Base-by-base conservation (phyloP, 2,113 vertebrate species). In the Nasalis larvatus region DNA sequence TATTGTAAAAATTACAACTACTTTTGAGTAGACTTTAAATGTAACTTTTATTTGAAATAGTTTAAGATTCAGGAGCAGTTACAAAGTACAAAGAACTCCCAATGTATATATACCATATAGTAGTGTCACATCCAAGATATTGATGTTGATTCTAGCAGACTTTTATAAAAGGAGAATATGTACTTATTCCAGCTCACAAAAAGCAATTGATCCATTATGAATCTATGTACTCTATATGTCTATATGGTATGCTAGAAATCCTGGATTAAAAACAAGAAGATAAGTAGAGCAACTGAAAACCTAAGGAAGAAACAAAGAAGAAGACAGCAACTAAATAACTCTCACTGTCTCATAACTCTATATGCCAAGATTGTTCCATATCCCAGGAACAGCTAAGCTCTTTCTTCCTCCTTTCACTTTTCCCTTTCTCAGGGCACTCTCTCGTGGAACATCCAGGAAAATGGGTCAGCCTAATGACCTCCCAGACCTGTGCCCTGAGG, bases 341-440 rank as follows among this genome's bases (percentile, higher is more conserved):
- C 3, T 76, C 42, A 20, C 30, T 17, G 12, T 35, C 13, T 84
- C 9, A 25, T 63, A 9, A 45, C 71, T 82, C 3, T 49, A 13
- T 9, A 8, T 54, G 37, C 4, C 42, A 91, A 68, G 4, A 27
- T 4, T 25, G 20, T 60, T 40, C 52, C 32, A 40, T 4, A 49
- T n/a, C 23, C 21, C 21, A 10, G 13, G 20, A 11, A 21, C 0
- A 73, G 6, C 1, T 52, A 8, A 52, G 20, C 21, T 17, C 45
- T 40, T 63, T 18, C 40, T 76, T 54, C 8, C 1, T 52, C 35
- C 42, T 3, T 73, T 8, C 4, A 6, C 7, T 8, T 73, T 40
- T 16, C 35, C 10, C 6, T 47, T 63, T 49, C 13, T 35, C 17
- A 2, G 1, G 37, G 37, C 84, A 4, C 30, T 45, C 16, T 9